Evolutionary conservation across 2,113 vertebrate species (phyloP).

Genomic region (Ameiurus melas): DNA sequence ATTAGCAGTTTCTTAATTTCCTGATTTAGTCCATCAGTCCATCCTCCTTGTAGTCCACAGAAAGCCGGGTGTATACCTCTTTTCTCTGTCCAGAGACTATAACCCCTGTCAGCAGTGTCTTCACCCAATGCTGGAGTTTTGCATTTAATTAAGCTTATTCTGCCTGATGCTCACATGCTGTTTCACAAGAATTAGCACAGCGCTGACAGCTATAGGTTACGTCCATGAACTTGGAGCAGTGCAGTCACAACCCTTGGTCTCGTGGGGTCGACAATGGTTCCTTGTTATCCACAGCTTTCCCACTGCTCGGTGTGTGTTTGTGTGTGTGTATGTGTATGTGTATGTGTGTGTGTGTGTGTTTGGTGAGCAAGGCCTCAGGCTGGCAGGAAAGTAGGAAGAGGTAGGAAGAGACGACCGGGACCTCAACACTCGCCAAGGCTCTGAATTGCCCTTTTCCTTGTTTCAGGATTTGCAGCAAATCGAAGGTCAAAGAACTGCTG

Average conservation of each 20-base stretch:
- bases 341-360: conserved; percentile 1
- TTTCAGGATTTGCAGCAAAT: conserved; percentile 62
- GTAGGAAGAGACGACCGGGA: conserved; percentile 59
- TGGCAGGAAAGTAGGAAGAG: conserved; percentile 51
- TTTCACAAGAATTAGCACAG: conserved; percentile 64
- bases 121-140: conserved; percentile 44
- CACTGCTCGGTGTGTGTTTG: conserved; percentile 48
- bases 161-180: conserved; percentile 61
- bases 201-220: conserved; percentile 73
- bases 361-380: conserved; percentile 39
- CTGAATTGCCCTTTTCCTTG: conserved; percentile 65
- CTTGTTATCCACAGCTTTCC: conserved; percentile 67
- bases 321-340: too few species aligned
- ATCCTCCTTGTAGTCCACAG: conserved; percentile 8
- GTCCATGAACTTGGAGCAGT: conserved; percentile 72
- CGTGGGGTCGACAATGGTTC: conserved; percentile 71
- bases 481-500: conserved; percentile 65
- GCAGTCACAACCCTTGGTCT: conserved; percentile 72
- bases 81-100: conserved; percentile 42
- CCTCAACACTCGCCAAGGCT: conserved; percentile 63
- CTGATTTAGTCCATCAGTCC: background rate
- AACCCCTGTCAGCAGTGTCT: conserved; percentile 52
- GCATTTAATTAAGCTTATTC: conserved; percentile 58
- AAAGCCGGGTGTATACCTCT: conserved; percentile 35
- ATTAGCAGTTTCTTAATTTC: conserved; percentile 14